A percentile compares a stretch with the other conserved stretches of the same genome.
phyloP scores from a whole-genome alignment of 1,140 invertebrate species.

The Hermatobates lingyangjiaoensis region DNA sequence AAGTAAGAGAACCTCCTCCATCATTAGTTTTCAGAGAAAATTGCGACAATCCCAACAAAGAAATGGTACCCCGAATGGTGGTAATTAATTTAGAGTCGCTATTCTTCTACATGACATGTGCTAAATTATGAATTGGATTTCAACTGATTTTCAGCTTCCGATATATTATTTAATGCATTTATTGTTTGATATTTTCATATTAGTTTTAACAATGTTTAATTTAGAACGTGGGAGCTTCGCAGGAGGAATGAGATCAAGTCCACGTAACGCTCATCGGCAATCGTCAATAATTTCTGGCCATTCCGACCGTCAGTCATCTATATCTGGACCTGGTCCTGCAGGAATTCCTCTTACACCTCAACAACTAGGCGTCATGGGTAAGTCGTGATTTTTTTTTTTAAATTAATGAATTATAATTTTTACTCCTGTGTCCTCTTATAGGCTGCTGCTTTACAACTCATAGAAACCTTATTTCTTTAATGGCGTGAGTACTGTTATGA shows the following conservation, averaged over 20 bases:
- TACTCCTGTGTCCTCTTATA: too few relatives aligned
- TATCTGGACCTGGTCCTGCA: conserved; percentile 4
- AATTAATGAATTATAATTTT: not conserved
- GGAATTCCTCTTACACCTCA: conserved; percentile 12
- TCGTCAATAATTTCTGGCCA: conserved; percentile 5
- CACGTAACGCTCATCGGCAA: conserved; percentile 5
- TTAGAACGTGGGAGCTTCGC: not conserved
- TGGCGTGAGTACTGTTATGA: too few relatives aligned
- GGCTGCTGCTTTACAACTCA: too few relatives aligned
- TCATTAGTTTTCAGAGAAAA: not conserved
- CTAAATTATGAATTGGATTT: not conserved
- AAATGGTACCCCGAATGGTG: conserved; percentile 5
- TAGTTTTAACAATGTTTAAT: not conserved
- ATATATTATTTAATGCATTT: not conserved
- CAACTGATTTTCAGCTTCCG: not conserved
- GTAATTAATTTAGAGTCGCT: not conserved
- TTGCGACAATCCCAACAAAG: not conserved
- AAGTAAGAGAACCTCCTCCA: conserved; percentile 7
- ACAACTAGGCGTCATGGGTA: conserved; percentile 15
- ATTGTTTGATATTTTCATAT: not conserved
- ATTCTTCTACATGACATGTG: not conserved
- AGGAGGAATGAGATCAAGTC: not conserved
- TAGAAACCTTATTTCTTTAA: too few relatives aligned
- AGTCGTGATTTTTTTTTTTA: conserved; percentile 6
- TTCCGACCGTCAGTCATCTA: conserved; percentile 9